Conservation (phyloP, 2,113 vertebrate species). For the Alligator sinensis region DNA sequence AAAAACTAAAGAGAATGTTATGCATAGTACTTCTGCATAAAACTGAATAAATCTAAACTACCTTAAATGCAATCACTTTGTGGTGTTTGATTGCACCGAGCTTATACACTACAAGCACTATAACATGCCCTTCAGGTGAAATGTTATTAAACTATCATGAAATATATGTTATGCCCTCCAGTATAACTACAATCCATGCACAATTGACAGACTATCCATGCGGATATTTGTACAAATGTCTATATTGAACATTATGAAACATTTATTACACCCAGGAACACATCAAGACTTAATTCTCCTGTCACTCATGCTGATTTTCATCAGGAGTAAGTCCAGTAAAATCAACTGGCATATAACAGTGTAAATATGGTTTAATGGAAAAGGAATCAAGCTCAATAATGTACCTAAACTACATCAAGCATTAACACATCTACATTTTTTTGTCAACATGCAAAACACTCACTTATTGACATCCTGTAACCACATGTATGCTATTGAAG, state of each 20-base stretch:
- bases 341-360: not conserved
- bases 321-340: not conserved
- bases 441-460: no score
- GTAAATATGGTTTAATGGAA: not conserved
- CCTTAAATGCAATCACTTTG: not conserved
- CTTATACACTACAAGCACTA: not conserved
- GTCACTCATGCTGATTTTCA: not conserved
- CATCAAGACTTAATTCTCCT: not conserved
- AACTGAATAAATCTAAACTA: not conserved
- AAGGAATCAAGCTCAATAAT: not conserved
- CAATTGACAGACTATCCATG: not conserved
- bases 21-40: not conserved
- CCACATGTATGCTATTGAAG: not conserved
- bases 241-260: not conserved
- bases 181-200: accelerated
- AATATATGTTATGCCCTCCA: not conserved
- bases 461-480: not conserved
- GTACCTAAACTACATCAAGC: not conserved
- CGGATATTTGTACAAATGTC: not conserved
- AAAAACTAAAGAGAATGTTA: not conserved
- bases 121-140: not conserved
- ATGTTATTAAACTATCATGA: accelerated
- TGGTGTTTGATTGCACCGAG: not conserved
- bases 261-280: accelerated
- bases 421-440: not conserved